Percentiles rank a stretch among this genome's conserved stretches.
Conservation (phyloP, 2,888 invertebrate species). For the Eudasyphora cyanicolor region DNA sequence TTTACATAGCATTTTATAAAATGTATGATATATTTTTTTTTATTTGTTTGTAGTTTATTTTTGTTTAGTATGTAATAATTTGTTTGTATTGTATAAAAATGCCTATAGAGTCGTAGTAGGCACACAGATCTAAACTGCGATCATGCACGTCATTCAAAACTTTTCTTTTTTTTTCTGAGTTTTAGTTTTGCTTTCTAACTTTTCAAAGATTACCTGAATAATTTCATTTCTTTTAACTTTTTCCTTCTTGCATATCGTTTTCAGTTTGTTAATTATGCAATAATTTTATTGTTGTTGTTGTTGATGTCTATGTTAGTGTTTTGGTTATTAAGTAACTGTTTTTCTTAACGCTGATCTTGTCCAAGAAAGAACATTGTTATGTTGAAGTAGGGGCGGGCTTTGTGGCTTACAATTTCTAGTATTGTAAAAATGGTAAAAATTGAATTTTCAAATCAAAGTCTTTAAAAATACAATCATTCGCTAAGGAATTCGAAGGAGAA, state of each 20-base stretch:
- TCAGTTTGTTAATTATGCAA: not conserved
- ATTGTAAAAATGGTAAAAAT: conserved; percentile 42
- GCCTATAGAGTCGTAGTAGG: not conserved
- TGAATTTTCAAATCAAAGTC: not conserved
- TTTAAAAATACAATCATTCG: conserved; percentile 6
- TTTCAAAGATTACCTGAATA: conserved; percentile 52
- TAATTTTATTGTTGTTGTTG: conserved; percentile 32
- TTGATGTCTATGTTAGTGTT: conserved; percentile 27
- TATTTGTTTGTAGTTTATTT: conserved; percentile 22
- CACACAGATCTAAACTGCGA: not conserved
- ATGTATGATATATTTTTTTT: conserved; percentile 52
- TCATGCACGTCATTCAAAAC: conserved; percentile 23
- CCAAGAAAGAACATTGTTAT: conserved; percentile 37
- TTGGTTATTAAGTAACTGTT: conserved; percentile 46
- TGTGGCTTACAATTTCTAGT: conserved; percentile 54
- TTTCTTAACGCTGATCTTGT: conserved; percentile 38
- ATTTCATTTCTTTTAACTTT: conserved; percentile 36
- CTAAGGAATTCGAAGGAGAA: conserved; percentile 30
- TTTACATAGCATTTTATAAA: conserved; percentile 63
- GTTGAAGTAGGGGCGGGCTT: too few species aligned
- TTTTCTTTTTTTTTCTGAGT: too few species aligned
- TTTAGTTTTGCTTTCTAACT: conserved; percentile 31
- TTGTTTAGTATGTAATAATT: conserved; percentile 14
- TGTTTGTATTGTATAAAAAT: conserved; percentile 29
- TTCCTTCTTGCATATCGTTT: not conserved